Percentiles rank a stretch among this genome's conserved stretches.
phyloP scores from a whole-genome alignment of 2,888 invertebrate genomes.

The Syrphus vitripennis region DNA sequence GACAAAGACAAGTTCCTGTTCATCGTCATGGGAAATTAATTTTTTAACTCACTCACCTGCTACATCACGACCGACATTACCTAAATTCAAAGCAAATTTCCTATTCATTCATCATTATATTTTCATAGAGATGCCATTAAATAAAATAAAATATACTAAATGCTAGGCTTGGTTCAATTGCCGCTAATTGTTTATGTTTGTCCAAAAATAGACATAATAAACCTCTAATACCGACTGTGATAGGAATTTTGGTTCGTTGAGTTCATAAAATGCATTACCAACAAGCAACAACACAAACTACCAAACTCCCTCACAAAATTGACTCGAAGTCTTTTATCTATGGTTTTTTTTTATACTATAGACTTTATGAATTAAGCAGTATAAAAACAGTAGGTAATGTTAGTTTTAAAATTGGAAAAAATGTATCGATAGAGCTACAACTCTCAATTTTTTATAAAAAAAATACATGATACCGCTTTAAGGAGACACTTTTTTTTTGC shows the following conservation, averaged over 20 bases:
- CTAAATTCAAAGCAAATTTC: background rate
- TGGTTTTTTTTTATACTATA: too few species aligned
- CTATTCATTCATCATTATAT: slow-evolving; percentile 18
- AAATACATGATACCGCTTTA: too few species aligned
- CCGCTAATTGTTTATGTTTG: slow-evolving; percentile 31
- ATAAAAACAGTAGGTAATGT: background rate
- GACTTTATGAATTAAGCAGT: background rate
- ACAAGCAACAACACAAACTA: background rate
- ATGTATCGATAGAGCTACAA: background rate
- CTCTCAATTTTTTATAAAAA: too few species aligned
- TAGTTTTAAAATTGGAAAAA: background rate
- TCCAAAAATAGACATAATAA: background rate
- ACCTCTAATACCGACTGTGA: background rate
- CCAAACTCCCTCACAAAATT: background rate
- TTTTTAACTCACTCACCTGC: slow-evolving; percentile 10
- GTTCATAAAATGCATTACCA: slow-evolving; percentile 3
- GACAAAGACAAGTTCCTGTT: slow-evolving; percentile 12
- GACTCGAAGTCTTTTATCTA: background rate
- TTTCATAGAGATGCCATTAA: background rate
- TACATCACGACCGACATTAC: background rate
- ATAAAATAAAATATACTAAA: too few species aligned
- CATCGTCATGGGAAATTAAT: slow-evolving; percentile 33
- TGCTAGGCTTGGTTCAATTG: slow-evolving; percentile 10
- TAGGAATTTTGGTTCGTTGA: slow-evolving; percentile 29
- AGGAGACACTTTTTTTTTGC: too few species aligned